Evolutionary conservation across 64 coral and sea anemone species (phyloP), one percentile per base, ranked within the genome.

Genomic region (Dendronephthya gigantea): DNA sequence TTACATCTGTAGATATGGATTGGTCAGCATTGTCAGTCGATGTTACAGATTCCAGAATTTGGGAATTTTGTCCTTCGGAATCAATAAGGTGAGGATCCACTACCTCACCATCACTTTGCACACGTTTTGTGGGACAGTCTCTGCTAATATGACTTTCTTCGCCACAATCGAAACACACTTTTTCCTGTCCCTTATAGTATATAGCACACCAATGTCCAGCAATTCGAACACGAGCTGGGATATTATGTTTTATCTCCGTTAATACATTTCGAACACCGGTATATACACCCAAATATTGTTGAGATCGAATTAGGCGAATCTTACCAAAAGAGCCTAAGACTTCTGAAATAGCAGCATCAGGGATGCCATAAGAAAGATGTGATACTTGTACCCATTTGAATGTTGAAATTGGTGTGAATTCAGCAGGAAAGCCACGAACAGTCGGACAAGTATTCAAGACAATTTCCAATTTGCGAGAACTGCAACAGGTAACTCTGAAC

Each of bases 141-240:
- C n/a, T n/a, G n/a, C n/a, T n/a, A n/a, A n/a, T n/a, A n/a, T n/a
- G n/a, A n/a, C n/a, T n/a, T n/a, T n/a, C n/a, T n/a, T n/a, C n/a
- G n/a, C n/a, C n/a, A n/a, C 81, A 83, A 37, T 12, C n/a, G 40
- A 83, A 83, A n/a, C 81, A 83, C 7, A 43, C 43, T 83, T 83
- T 28, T n/a, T 83, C 22, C 35, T 83, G 81, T 40, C 81, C 81
- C 49, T 84, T 84, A 49, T 84, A 84, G 40, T 84, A 45, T 40
- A 84, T 45, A 84, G 32, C 50, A 49, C 83, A 84, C 83, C 83
- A 84, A 84, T 84, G 83, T 22, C 83, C 83, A 45, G 83, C 83
- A 27, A 84, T 84, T 30, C 83, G 83, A 47, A 84, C 38, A 28
- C 83, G 40, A 48, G 43, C 50, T 49, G 83, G 83, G 33, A 84